Conservation (phyloP, 2,888 invertebrate species). For the Phalera bucephala region DNA sequence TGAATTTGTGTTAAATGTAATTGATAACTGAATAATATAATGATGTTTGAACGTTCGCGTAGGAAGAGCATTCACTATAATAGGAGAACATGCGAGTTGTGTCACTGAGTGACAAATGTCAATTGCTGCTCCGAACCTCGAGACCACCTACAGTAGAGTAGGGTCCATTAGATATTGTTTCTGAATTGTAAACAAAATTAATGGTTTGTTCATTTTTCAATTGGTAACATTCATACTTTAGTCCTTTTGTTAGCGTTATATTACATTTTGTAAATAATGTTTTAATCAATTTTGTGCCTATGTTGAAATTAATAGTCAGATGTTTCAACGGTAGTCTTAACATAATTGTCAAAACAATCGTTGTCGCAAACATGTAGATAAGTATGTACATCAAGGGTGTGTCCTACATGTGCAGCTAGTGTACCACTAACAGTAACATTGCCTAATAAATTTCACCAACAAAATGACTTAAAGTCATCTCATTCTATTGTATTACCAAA, state of each 20-base stretch:
- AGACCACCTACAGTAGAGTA: constrained; percentile 40
- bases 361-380: no score
- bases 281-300: no score
- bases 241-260: background rate
- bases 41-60: constrained; percentile 37
- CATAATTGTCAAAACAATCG: no score
- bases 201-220: background rate
- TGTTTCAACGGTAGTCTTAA: no score
- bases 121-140: constrained; percentile 29
- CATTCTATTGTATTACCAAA: constrained; percentile 5
- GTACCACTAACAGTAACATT: no score
- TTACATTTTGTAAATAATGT: no score
- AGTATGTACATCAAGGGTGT: no score
- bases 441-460: no score
- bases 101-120: constrained; percentile 46
- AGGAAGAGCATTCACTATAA: constrained; percentile 45
- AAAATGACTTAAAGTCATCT: no score
- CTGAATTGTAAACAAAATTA: constrained; percentile 11
- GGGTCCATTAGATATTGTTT: constrained; percentile 8
- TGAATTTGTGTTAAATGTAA: constrained; percentile 19
- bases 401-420: no score
- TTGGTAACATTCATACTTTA: background rate
- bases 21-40: constrained; percentile 22
- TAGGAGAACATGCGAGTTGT: constrained; percentile 39
- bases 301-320: no score